A percentile compares a stretch with the other conserved stretches of the same genome.
Evolutionary conservation across 2,113 vertebrate genomes (phyloP).

Genomic region (Glaucidium brasilianum): DNA sequence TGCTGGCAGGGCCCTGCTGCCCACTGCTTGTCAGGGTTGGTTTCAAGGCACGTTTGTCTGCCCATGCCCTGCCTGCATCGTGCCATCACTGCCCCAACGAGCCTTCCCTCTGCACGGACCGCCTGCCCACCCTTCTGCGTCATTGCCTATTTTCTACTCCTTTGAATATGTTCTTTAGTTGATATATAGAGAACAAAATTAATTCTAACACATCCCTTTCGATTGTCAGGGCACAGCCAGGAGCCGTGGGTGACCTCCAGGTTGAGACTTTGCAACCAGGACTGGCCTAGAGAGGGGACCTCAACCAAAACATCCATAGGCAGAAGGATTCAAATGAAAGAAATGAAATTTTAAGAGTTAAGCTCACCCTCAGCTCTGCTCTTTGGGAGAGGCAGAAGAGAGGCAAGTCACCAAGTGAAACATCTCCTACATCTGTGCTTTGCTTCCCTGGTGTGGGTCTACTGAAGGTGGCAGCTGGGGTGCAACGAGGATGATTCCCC

Average conservation of each 20-base stretch:
- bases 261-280: background rate
- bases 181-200: background rate
- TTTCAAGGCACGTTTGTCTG: background rate
- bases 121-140: background rate
- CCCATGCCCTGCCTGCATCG: fast-evolving
- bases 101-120: fast-evolving
- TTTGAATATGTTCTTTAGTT: background rate
- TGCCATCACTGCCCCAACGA: fast-evolving
- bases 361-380: background rate
- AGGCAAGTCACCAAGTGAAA: background rate
- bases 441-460: fast-evolving
- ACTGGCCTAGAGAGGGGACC: background rate
- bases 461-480: background rate
- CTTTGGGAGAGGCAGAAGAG: background rate
- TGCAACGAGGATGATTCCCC: fast-evolving
- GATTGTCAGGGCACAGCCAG: background rate
- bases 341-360: background rate
- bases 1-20: fast-evolving
- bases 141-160: background rate
- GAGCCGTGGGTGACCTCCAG: background rate
- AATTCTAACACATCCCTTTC: background rate
- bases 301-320: background rate
- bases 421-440: background rate
- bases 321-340: background rate
- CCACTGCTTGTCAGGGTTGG: background rate